Conservation (phyloP, 2,888 invertebrate species). For the Barypeithes pellucidus region DNA sequence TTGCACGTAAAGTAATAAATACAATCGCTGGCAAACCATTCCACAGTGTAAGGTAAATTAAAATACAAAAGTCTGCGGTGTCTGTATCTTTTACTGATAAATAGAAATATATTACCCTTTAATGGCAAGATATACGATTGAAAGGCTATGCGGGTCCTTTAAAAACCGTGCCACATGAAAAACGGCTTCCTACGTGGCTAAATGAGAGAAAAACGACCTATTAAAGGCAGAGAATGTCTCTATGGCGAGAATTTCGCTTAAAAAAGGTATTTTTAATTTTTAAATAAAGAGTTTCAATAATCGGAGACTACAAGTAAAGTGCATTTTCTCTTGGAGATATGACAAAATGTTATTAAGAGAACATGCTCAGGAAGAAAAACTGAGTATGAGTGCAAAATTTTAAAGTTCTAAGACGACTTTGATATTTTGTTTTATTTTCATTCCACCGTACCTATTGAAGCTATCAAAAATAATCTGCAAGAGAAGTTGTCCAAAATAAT, state of each 20-base stretch:
- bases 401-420: too few species aligned
- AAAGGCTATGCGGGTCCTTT: conserved; percentile 57
- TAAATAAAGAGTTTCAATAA: too few species aligned
- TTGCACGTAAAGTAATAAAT: conserved; percentile 7
- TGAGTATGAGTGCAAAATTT: too few species aligned
- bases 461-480: too few species aligned
- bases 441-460: too few species aligned
- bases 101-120: conserved; percentile 65
- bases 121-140: conserved; percentile 65
- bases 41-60: conserved; percentile 37
- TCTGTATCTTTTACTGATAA: conserved; percentile 58
- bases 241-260: conserved; percentile 24
- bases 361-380: too few species aligned
- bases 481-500: too few species aligned
- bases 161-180: conserved; percentile 46
- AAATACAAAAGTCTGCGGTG: conserved; percentile 45
- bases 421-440: too few species aligned
- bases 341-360: too few species aligned
- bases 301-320: too few species aligned
- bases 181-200: conserved; percentile 41
- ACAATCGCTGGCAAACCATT: conserved; percentile 21
- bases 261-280: too few species aligned
- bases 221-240: conserved; percentile 15
- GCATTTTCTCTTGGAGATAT: too few species aligned
- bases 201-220: conserved; percentile 39